These are phyloP conservation scores for Metridium senile DNA, from an alignment of 92 coral and sea anemone genomes.

Conservation along the genomic window DNA sequence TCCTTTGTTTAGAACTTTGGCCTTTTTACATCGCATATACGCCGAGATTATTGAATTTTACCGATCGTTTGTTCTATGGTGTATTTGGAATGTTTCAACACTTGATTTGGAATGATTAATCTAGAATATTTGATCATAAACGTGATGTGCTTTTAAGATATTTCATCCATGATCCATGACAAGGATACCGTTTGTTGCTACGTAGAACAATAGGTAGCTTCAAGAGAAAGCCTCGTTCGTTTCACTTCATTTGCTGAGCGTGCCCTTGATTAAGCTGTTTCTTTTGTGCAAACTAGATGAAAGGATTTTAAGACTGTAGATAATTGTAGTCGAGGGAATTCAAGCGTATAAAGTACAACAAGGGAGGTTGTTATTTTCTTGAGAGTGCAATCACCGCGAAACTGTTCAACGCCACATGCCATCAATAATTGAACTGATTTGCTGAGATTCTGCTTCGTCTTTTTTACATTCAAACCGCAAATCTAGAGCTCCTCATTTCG, in stretches of 20 bases:
- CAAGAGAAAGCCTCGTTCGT: constrained; percentile 15
- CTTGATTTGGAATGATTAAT: background rate
- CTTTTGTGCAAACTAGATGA: constrained; percentile 8
- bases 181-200: constrained; percentile 16
- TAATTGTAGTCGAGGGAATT: background rate
- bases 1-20: constrained; percentile 40
- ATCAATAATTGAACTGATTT: constrained; percentile 12
- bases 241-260: constrained; percentile 12
- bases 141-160: constrained; percentile 17
- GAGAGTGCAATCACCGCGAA: constrained; percentile 25
- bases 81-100: background rate
- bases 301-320: background rate
- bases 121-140: constrained; percentile 10
- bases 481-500: background rate
- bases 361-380: constrained; percentile 14
- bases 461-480: background rate
- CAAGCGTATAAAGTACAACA: constrained; percentile 11
- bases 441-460: constrained; percentile 5
- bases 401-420: constrained; percentile 19
- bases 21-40: constrained; percentile 31
- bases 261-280: constrained; percentile 6
- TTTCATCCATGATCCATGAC: constrained; percentile 24
- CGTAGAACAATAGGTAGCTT: constrained; percentile 23
- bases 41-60: constrained; percentile 1
- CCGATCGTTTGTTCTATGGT: background rate